phyloP scores from a whole-genome alignment of 2,113 vertebrate species.

The Myanophis thanlyinensis region DNA sequence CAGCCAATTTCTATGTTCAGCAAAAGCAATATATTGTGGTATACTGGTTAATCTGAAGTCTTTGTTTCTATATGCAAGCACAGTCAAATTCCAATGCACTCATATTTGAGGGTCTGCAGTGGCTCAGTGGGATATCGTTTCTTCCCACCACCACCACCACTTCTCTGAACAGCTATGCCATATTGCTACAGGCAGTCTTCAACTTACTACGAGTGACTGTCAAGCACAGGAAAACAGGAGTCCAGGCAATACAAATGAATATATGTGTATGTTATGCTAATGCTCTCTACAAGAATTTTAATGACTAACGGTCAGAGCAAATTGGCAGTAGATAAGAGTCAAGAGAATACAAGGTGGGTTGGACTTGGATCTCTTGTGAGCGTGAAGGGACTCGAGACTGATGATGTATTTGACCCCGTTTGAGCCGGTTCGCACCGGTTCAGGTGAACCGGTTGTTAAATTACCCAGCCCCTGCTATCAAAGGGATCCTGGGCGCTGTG shows the following conservation, averaged over 20 bases:
- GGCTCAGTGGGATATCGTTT: not conserved
- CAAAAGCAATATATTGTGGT: conserved; percentile 13
- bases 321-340: not conserved
- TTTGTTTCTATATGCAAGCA: not conserved
- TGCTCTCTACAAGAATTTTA: not conserved
- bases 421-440: too few species aligned
- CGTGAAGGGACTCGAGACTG: not conserved
- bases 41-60: not conserved
- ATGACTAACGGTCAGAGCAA: not conserved
- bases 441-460: too few species aligned
- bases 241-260: not conserved
- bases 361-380: not conserved
- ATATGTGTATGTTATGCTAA: not conserved
- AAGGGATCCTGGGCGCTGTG: too few species aligned
- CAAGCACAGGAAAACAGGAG: not conserved
- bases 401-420: not conserved
- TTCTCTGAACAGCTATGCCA: not conserved
- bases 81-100: not conserved
- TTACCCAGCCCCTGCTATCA: too few species aligned
- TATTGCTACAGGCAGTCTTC: not conserved
- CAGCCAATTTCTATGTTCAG: not conserved
- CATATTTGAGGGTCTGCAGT: not conserved
- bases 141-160: not conserved
- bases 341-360: not conserved
- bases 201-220: not conserved